Base-by-base conservation (phyloP, 2,888 invertebrate genomes). In the Arrhopalites spinosus region DNA sequence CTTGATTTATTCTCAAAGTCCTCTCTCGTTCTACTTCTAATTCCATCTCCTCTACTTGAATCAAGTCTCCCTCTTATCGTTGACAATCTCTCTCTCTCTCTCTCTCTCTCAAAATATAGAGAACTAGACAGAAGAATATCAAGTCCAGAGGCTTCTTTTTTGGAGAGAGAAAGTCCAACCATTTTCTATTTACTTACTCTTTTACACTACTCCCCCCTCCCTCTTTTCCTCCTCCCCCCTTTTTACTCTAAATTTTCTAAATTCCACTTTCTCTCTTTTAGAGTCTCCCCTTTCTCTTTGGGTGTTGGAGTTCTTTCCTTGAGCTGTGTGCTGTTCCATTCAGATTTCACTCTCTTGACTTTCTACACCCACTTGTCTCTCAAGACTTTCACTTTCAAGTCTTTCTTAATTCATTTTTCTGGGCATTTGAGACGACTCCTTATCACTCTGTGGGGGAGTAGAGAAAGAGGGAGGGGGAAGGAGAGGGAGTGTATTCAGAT, bases 21-120 rank as follows among this genome's bases (percentile, higher is more conserved):
- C 3, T 5, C 3, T 56, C 56, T 56, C 5, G 23, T 15, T n/a
- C 56, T 15, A n/a, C 23, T 5, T 5, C 7, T 56, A n/a, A 56
- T 23, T 56, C 56, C 23, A n/a, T 56, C 56, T 13, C 15, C 47
- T 15, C 47, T 11, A 13, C 15, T 47, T 47, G 47, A 13, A 11
- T 47, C 47, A 47, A 13, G 11, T 47, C 47, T 56, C 23, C 5
- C 23, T 56, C 56, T 56, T 56, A 20, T 56, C 56, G n/a, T 23
- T 15, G 20, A 8, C 56, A 8, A 5, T 56, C 7, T 36, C 36
- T 36, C 23, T 5, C 56, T 56, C 56, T 56, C 56, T 56, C 56
- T 56, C 56, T 56, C 56, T 56, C 56, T 23, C 56, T 56, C 7
- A n/a, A n/a, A n/a, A n/a, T n/a, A n/a, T n/a, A n/a, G n/a, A n/a